These are phyloP conservation scores for Chelon labrosus DNA, from an alignment of 2,797 vertebrate species.

Conservation along the genomic window DNA sequence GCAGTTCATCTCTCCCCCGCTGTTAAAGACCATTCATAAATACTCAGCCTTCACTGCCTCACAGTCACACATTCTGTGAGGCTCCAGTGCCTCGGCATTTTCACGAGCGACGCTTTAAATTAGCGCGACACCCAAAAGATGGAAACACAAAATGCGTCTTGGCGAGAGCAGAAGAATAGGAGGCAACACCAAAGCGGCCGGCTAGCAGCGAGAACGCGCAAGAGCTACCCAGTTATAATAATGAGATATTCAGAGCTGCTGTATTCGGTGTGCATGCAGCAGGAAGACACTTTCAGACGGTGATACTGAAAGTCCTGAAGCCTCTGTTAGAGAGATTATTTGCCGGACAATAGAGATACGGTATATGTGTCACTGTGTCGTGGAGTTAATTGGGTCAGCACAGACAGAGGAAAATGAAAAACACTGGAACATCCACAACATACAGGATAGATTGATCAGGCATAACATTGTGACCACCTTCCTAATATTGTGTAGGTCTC, in stretches of 20 bases:
- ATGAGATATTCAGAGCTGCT: slow-evolving; percentile 47
- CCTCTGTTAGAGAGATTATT: slow-evolving; percentile 10
- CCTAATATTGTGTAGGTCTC: too few species aligned
- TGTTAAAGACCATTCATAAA: slow-evolving; percentile 80
- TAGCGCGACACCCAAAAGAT: slow-evolving; percentile 44
- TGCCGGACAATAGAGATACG: neutral
- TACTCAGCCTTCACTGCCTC: slow-evolving; percentile 54
- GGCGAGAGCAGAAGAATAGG: slow-evolving; percentile 42
- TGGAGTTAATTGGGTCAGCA: slow-evolving; percentile 25
- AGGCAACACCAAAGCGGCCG: slow-evolving; percentile 14
- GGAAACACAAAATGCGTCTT: slow-evolving; percentile 51
- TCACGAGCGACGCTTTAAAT: slow-evolving; percentile 50
- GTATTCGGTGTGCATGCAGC: slow-evolving; percentile 32
- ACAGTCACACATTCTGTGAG: slow-evolving; percentile 48
- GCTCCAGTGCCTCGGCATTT: slow-evolving; percentile 32
- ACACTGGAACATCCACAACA: too few species aligned
- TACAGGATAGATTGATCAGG: too few species aligned
- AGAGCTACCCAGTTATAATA: slow-evolving; percentile 45
- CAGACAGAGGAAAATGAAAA: neutral
- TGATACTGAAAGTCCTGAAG: slow-evolving; percentile 6
- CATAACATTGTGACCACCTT: too few species aligned
- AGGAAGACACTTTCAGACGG: slow-evolving; percentile 13
- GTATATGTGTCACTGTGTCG: slow-evolving; percentile 25
- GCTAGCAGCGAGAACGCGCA: slow-evolving; percentile 35
- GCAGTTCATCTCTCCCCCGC: slow-evolving; percentile 68